phyloP scores from a whole-genome alignment of 2,888 invertebrate species.

The Drosophila sordidapex region DNA sequence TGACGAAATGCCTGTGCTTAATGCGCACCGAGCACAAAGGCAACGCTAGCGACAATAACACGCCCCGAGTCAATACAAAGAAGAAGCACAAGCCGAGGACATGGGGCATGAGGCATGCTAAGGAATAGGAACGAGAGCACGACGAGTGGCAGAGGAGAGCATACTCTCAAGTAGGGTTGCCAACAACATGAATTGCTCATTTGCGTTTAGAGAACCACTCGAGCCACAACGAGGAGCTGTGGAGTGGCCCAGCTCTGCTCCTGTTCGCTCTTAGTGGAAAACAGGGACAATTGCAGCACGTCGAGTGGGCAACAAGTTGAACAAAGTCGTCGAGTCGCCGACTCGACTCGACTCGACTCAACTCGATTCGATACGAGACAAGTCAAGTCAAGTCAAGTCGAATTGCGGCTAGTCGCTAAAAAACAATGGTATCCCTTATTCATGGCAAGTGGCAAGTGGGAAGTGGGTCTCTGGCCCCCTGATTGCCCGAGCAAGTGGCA shows the following conservation, averaged over 20 bases:
- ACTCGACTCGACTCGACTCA: constrained; percentile 26
- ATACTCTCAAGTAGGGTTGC: constrained; percentile 69
- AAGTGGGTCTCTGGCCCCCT: constrained; percentile 32
- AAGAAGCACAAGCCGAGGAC: constrained; percentile 4
- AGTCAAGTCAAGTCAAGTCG: constrained; percentile 5
- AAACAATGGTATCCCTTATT: constrained; percentile 51
- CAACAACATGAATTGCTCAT: constrained; percentile 80
- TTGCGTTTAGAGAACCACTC: constrained; percentile 73
- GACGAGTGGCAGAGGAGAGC: constrained; percentile 41
- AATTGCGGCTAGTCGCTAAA: constrained; percentile 38
- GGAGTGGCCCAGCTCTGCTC: constrained; percentile 32
- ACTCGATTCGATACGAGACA: neutral
- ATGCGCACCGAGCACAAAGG: constrained; percentile 38
- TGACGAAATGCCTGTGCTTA: constrained; percentile 33
- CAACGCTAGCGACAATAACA: constrained; percentile 48
- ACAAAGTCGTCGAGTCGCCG: constrained; percentile 16
- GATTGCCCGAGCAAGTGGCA: constrained; percentile 43
- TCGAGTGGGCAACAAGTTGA: constrained; percentile 64
- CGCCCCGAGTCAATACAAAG: constrained; percentile 26
- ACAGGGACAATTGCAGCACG: constrained; percentile 74
- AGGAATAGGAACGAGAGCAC: constrained; percentile 56
- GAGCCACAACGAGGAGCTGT: constrained; percentile 49
- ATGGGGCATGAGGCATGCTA: neutral
- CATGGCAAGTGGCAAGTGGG: constrained; percentile 30
- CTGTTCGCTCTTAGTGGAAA: constrained; percentile 21